phyloP scores from a whole-genome alignment of 2,113 vertebrate species.

The Petromus typicus region DNA sequence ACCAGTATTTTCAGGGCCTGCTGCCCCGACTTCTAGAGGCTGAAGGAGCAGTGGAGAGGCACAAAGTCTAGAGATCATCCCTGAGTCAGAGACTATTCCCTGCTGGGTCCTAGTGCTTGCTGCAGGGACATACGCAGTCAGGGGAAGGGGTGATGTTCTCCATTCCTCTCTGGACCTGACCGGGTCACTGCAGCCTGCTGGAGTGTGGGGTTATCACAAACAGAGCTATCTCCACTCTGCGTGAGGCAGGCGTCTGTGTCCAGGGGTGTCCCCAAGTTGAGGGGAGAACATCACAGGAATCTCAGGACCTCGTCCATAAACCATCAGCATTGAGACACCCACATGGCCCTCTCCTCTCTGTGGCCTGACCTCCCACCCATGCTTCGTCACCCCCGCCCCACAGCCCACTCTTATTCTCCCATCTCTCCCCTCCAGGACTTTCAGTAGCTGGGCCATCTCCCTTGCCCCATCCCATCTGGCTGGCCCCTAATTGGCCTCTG shows the following conservation, averaged over 20 bases:
- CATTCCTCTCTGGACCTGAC: too few relatives aligned
- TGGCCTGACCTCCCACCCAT: background rate
- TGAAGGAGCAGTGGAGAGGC: background rate
- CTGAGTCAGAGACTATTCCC: background rate
- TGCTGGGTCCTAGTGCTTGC: background rate
- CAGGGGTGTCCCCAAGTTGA: background rate
- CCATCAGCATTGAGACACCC: rapidly evolving
- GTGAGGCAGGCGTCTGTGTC: background rate
- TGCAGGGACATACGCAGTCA: background rate
- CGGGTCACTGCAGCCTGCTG: background rate
- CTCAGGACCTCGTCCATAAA: background rate
- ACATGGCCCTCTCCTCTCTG: background rate
- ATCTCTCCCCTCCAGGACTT: background rate
- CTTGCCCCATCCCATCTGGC: background rate
- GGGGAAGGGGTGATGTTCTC: rapidly evolving
- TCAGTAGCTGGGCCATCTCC: background rate
- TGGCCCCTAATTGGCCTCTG: background rate
- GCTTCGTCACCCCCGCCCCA: background rate
- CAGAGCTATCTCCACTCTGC: background rate
- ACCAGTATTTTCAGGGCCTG: background rate
- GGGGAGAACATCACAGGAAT: background rate
- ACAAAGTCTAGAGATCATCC: background rate
- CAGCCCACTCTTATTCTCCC: background rate
- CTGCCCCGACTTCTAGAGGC: background rate
- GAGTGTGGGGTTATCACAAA: background rate